Base-by-base conservation (phyloP, 2,113 vertebrate genomes). In the Chloebia gouldiae region DNA sequence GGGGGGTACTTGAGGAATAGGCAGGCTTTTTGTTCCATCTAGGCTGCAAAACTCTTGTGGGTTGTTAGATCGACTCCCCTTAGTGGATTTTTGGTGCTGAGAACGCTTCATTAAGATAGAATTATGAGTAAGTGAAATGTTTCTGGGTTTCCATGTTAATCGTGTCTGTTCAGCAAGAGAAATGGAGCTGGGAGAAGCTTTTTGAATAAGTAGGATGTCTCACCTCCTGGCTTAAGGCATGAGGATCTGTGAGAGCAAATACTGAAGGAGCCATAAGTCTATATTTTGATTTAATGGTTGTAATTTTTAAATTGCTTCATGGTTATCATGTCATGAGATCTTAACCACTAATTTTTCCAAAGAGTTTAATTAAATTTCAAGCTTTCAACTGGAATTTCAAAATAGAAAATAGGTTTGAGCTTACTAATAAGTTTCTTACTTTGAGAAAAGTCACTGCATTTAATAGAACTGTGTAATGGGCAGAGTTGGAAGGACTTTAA, bases 161-260 rank as follows among this genome's bases (percentile, higher is more conserved):
- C 0, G 0, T 2, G 1, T 71, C 37, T 45, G 19, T 68, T 72
- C 0, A 0, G 50, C 12, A 19, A 27, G 47, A 86, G 73, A 16
- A 59, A 24, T 1, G 5, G 56, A 30, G 6, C 53, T 93, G 82
- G 51, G 50, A 73, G 59, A 6, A 68, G 33, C 9, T 68, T 84
- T 71, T 44, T 25, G 25, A 64, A 10, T 54, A 70, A 72, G 16
- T 35, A 45, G 33, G 37, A 66, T 0, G 0, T 80, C 56, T 65
- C 65, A 66, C 15, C 60, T 73, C 15, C 22, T 80, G 31, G 19
- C 35, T 59, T 68, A 49, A 73, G 63, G 54, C 8, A 5, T 25
- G 16, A 72, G 47, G 56, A 70, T 73, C 45, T 39, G 10, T 33
- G n/a, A 4, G 8, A 93, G 70, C 54, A 45, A 56, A 53, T 78